Evolutionary conservation across 2,888 invertebrate species (phyloP).

Genomic region (Unio pictorum): DNA sequence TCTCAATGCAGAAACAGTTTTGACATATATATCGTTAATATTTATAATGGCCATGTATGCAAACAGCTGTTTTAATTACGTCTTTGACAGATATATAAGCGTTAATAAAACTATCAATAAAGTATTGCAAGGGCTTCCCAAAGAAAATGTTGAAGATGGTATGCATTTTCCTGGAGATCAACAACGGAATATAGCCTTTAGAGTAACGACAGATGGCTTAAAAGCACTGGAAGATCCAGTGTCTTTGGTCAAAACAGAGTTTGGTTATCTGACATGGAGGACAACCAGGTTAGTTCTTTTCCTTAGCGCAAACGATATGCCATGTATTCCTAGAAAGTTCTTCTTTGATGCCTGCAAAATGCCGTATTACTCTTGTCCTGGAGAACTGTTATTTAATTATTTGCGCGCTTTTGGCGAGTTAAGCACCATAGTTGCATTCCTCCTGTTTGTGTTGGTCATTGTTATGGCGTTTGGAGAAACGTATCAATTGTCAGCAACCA

Average conservation of each 20-base stretch:
- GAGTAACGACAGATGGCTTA: slow-evolving; percentile 39
- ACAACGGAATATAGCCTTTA: slow-evolving; percentile 59
- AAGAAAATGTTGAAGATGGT: slow-evolving; percentile 21
- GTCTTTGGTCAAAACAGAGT: slow-evolving; percentile 6
- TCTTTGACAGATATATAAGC: slow-evolving; percentile 56
- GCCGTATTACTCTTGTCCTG: slow-evolving; percentile 34
- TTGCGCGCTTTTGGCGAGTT: slow-evolving; percentile 28
- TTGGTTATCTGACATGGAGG: slow-evolving; percentile 25
- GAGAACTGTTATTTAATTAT: slow-evolving; percentile 27
- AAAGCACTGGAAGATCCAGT: slow-evolving; percentile 26
- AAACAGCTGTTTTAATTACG: slow-evolving; percentile 58
- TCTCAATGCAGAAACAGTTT: slow-evolving; percentile 56
- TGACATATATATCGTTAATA: slow-evolving; percentile 58
- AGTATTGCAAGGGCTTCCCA: slow-evolving; percentile 36
- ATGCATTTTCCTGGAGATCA: slow-evolving; percentile 11
- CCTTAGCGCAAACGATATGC: slow-evolving; percentile 28
- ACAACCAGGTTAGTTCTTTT: slow-evolving; percentile 27
- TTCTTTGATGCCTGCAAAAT: slow-evolving; percentile 39
- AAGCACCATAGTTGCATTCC: slow-evolving; percentile 26
- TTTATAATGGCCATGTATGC: slow-evolving; percentile 59
- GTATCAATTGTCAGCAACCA: slow-evolving; percentile 36
- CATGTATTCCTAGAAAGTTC: slow-evolving; percentile 33
- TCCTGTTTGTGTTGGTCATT: slow-evolving; percentile 39
- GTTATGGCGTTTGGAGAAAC: slow-evolving; percentile 44
- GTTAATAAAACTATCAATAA: slow-evolving; percentile 58